These are phyloP conservation scores for Acestrorhynchus altus DNA, from an alignment of 2,797 vertebrate genomes.

Conservation along the genomic window DNA sequence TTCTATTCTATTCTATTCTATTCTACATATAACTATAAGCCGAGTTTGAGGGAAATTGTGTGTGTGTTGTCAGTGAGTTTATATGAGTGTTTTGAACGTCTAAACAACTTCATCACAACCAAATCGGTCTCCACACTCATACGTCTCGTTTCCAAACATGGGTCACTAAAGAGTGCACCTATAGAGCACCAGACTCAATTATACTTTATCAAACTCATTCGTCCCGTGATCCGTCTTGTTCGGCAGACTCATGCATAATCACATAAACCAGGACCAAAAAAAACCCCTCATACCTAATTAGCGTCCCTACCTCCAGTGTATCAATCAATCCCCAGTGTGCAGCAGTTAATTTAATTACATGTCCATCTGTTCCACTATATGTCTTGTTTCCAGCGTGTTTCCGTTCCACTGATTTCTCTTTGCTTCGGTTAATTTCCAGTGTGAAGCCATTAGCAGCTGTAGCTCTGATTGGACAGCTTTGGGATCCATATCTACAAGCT, in stretches of 20 bases:
- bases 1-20: too few species aligned
- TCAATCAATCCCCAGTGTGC: constrained; percentile 23
- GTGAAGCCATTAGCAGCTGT: neutral
- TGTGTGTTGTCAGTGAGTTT: too few species aligned
- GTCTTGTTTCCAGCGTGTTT: constrained; percentile 18
- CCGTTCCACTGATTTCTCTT: neutral
- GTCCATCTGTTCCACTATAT: constrained; percentile 8
- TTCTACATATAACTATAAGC: too few species aligned
- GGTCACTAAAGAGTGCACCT: too few species aligned
- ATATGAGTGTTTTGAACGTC: too few species aligned
- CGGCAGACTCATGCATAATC: constrained; percentile 2
- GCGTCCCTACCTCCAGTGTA: neutral
- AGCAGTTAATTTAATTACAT: constrained; percentile 14
- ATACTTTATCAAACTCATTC: neutral
- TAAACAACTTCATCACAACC: too few species aligned
- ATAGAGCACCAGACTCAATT: neutral
- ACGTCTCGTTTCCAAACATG: too few species aligned
- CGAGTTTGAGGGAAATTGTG: too few species aligned
- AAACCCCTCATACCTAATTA: constrained; percentile 15
- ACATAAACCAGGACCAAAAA: constrained; percentile 11
- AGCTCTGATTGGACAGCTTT: neutral
- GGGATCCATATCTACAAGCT: neutral
- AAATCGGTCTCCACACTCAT: too few species aligned
- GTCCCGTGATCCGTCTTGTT: neutral
- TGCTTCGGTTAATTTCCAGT: neutral